These are phyloP conservation scores for Parazoanthus swiftii DNA, from an alignment of 92 coral and sea anemone species.

Conservation along the genomic window DNA sequence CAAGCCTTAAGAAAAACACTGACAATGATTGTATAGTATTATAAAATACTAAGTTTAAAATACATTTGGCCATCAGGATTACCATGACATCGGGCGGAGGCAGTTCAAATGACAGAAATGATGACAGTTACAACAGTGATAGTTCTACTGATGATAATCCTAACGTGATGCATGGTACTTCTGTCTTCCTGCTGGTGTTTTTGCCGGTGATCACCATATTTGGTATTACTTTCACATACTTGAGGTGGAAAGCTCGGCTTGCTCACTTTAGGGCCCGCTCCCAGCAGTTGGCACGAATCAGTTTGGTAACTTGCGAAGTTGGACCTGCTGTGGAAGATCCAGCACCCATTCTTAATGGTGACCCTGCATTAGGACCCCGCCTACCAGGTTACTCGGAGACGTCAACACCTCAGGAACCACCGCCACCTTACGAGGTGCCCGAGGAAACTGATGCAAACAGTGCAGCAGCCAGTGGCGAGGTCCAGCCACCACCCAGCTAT, in stretches of 20 bases:
- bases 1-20: no score
- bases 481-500: slow-evolving; percentile 25
- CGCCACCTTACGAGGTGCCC: slow-evolving; percentile 25
- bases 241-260: slow-evolving; percentile 33
- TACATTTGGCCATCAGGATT: not conserved
- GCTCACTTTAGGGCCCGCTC: not conserved
- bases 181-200: slow-evolving; percentile 30
- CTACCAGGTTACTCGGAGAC: slow-evolving; percentile 31
- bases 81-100: not conserved
- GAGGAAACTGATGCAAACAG: not conserved
- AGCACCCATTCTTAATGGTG: slow-evolving; percentile 4
- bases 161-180: not conserved
- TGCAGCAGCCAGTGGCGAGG: not conserved
- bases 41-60: not conserved
- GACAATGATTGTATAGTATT: no score
- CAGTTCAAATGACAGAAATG: not conserved
- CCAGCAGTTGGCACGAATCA: not conserved
- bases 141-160: not conserved
- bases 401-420: slow-evolving; percentile 28
- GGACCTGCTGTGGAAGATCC: slow-evolving; percentile 35
- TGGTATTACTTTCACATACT: slow-evolving; percentile 19
- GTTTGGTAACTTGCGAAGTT: slow-evolving; percentile 15
- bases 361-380: not conserved
- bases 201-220: slow-evolving; percentile 29
- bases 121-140: not conserved